Evolutionary conservation across 92 coral and sea anemone species (phyloP).

Genomic region (Siderastrea siderea): DNA sequence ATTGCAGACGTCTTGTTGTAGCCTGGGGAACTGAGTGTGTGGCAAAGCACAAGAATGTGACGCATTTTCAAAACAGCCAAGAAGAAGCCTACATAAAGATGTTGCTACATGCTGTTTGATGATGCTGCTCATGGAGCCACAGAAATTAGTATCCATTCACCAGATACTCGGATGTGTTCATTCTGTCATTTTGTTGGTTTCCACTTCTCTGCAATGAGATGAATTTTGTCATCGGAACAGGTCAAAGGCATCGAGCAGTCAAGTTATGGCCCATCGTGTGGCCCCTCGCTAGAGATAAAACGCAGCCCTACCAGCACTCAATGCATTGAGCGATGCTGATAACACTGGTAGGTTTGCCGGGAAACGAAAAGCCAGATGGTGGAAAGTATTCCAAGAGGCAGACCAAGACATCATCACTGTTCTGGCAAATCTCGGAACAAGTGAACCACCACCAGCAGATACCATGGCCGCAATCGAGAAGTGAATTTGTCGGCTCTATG

Average conservation of each 20-base stretch:
- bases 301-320: constrained; percentile 46
- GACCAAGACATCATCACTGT: too few relatives aligned
- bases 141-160: too few relatives aligned
- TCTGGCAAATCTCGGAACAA: too few relatives aligned
- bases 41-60: constrained; percentile 23
- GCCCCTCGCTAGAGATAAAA: constrained; percentile 7
- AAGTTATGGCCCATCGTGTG: neutral
- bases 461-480: too few relatives aligned
- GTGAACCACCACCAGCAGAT: too few relatives aligned
- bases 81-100: constrained; percentile 53
- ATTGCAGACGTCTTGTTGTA: too few relatives aligned
- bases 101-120: neutral
- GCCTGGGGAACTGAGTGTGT: constrained; percentile 9
- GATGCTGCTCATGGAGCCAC: too few relatives aligned
- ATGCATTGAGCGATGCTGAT: constrained; percentile 1
- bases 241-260: constrained; percentile 21
- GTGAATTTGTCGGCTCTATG: too few relatives aligned
- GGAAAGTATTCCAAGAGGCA: too few relatives aligned
- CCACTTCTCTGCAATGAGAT: neutral
- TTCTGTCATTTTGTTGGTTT: constrained; percentile 12
- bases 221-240: constrained; percentile 7
- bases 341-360: too few relatives aligned
- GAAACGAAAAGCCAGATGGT: too few relatives aligned
- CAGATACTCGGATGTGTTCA: constrained; percentile 9
- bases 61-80: neutral